These are phyloP conservation scores for Pelmatolapia mariae DNA, from an alignment of 2,113 vertebrate genomes.

Conservation along the genomic window DNA sequence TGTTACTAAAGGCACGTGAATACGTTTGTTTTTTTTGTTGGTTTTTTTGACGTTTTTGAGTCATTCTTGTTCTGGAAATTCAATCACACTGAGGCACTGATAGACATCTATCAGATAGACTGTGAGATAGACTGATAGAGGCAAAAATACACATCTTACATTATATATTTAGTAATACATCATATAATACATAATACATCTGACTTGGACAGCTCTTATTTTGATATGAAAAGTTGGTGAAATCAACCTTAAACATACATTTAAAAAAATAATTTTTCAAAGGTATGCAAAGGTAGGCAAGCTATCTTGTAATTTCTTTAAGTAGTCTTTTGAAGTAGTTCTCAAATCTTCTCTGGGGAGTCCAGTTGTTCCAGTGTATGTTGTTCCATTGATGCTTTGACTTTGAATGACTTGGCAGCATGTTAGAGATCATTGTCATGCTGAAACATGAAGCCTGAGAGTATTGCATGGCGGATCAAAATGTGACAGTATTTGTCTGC, in stretches of 20 bases:
- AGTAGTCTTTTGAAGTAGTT: not conserved
- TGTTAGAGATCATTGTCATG: not conserved
- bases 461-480: not conserved
- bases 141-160: not conserved
- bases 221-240: not conserved
- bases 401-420: not conserved
- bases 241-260: not conserved
- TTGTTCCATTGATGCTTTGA: not conserved
- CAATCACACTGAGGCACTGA: not conserved
- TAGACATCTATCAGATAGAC: not conserved
- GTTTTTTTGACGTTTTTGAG: not conserved
- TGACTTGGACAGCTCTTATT: not conserved
- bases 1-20: not conserved
- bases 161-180: not conserved
- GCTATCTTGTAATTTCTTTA: not conserved
- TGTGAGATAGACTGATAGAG: not conserved
- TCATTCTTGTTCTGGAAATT: not conserved
- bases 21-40: fast-evolving
- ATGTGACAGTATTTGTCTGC: not conserved
- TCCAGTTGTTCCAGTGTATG: not conserved
- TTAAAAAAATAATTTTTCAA: not conserved
- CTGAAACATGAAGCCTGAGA: not conserved
- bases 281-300: not conserved
- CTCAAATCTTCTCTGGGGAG: not conserved
- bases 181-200: no score